Evolutionary conservation across 2,797 vertebrate species (phyloP).

Genomic region (Chelmon rostratus): DNA sequence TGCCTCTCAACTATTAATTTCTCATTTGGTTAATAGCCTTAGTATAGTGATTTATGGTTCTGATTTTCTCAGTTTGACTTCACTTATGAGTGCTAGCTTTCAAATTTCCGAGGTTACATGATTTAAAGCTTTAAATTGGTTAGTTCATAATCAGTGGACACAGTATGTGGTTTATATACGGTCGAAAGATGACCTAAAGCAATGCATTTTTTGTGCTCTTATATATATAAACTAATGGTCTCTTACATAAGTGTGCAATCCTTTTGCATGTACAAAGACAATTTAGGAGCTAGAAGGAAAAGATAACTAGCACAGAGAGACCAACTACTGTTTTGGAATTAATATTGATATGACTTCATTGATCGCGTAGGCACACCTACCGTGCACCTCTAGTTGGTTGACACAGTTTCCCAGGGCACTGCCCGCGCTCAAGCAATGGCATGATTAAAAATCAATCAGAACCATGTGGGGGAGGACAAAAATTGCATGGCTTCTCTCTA

Average conservation of each 20-base stretch:
- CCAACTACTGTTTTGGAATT: constrained; percentile 49
- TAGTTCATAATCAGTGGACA: neutral
- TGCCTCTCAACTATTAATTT: neutral
- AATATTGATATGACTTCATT: constrained; percentile 52
- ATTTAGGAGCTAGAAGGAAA: constrained; percentile 44
- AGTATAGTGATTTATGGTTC: neutral
- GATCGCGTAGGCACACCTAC: constrained; percentile 52
- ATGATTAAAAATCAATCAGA: constrained; percentile 78
- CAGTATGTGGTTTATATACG: neutral
- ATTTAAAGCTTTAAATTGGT: constrained; percentile 14
- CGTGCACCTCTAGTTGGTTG: constrained; percentile 41
- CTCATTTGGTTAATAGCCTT: neutral
- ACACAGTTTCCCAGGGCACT: constrained; percentile 54
- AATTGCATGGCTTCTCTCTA: constrained; percentile 55
- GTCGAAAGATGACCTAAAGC: constrained; percentile 12
- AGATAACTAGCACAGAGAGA: constrained; percentile 25
- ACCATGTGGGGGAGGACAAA: constrained; percentile 46
- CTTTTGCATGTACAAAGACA: constrained; percentile 30
- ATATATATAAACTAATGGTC: neutral
- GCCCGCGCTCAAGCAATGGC: constrained; percentile 46
- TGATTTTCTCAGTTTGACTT: constrained; percentile 8
- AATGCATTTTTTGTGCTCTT: neutral
- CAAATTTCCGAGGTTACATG: neutral
- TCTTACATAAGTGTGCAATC: neutral
- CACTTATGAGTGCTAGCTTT: neutral